Conservation (phyloP, 2,113 vertebrate species). For the Chroicocephalus ridibundus region DNA sequence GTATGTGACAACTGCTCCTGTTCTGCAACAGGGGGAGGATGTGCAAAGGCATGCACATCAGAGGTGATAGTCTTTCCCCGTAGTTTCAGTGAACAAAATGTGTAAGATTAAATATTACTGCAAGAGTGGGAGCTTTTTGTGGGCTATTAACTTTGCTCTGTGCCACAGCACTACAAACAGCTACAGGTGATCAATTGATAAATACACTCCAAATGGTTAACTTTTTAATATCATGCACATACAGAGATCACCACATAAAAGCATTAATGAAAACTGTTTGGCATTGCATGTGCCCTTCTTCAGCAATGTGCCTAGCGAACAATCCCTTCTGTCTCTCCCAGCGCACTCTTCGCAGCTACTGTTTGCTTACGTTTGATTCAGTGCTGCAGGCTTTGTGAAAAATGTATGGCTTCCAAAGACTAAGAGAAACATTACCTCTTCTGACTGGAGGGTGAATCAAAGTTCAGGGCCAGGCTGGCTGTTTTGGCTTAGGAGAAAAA, state of each 20-base stretch:
- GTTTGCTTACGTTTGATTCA: background rate
- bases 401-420: background rate
- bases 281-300: background rate
- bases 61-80: background rate
- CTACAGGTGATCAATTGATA: background rate
- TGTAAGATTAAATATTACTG: background rate
- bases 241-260: background rate
- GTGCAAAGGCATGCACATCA: accelerated
- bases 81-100: background rate
- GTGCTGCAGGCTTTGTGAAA: background rate
- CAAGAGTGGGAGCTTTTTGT: background rate
- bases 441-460: background rate
- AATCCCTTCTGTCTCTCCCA: background rate
- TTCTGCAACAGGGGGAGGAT: background rate
- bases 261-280: background rate
- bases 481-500: background rate
- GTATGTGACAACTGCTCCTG: background rate
- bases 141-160: background rate
- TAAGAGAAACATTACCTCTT: background rate
- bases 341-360: background rate
- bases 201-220: background rate
- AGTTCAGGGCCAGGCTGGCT: background rate
- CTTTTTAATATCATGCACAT: background rate
- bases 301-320: background rate
- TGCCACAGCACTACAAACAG: background rate